Percentiles rank a stretch among this genome's conserved stretches.
Conservation (phyloP, 2,113 vertebrate genomes). For the Zootoca vivipara region DNA sequence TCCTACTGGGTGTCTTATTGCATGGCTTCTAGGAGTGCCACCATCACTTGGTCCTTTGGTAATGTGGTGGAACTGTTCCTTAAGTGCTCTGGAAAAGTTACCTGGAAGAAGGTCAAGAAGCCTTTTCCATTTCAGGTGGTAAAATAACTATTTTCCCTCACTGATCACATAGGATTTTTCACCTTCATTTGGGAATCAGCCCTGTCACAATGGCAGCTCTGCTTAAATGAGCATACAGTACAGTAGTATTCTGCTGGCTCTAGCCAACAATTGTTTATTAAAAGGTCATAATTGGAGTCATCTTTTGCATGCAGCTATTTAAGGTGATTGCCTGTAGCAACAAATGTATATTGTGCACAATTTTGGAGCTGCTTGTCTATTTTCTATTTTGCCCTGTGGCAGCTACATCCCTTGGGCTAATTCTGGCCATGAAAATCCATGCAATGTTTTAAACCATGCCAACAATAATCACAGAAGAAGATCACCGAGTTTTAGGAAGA, state of each 20-base stretch:
- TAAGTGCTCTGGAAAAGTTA: too few species aligned
- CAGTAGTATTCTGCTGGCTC: neutral
- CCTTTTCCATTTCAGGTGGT: neutral
- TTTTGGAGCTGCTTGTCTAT: neutral
- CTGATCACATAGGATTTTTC: neutral
- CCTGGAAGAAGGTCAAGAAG: too few species aligned
- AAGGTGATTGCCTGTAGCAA: neutral
- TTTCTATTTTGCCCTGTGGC: slow-evolving; percentile 4
- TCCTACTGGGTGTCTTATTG: too few species aligned
- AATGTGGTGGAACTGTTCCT: too few species aligned
- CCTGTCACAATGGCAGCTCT: neutral
- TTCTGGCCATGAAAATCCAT: neutral
- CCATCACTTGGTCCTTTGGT: too few species aligned
- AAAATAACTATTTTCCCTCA: neutral
- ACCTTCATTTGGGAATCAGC: neutral
- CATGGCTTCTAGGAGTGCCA: too few species aligned
- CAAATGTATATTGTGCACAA: neutral
- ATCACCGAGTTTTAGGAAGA: too few species aligned
- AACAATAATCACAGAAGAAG: neutral
- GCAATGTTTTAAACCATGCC: neutral
- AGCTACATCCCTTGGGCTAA: neutral
- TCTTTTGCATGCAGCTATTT: neutral
- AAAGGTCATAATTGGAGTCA: slow-evolving; percentile 16
- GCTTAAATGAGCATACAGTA: neutral
- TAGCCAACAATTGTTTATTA: neutral